These are phyloP conservation scores for Drosophila ustulata DNA, from an alignment of 2,888 invertebrate species.

Conservation along the genomic window DNA sequence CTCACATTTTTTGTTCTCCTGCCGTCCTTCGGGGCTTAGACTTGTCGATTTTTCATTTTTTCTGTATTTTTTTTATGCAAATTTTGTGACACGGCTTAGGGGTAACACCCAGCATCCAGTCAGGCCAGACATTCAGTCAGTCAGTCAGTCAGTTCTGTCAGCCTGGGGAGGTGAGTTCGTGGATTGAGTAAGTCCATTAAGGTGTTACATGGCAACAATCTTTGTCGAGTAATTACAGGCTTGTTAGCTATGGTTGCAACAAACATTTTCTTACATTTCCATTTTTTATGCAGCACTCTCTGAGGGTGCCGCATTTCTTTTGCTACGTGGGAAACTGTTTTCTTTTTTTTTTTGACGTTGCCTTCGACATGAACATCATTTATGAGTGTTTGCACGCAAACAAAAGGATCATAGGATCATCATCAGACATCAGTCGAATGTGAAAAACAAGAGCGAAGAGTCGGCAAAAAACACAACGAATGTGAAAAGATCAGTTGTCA, in stretches of 20 bases:
- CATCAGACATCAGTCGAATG: slow-evolving; percentile 12
- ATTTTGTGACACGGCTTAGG: slow-evolving; percentile 52
- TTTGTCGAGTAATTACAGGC: slow-evolving; percentile 81
- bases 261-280: slow-evolving; percentile 46
- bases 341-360: slow-evolving; percentile 28
- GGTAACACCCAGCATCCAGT: slow-evolving; percentile 41
- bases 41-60: slow-evolving; percentile 38
- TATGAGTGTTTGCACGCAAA: slow-evolving; percentile 69
- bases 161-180: slow-evolving; percentile 3
- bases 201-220: slow-evolving; percentile 75
- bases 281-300: slow-evolving; percentile 14
- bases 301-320: slow-evolving; percentile 50
- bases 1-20: slow-evolving; percentile 8
- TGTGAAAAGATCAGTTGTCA: slow-evolving; percentile 72
- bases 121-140: slow-evolving; percentile 22
- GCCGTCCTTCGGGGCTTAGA: not conserved
- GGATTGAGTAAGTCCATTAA: slow-evolving; percentile 62
- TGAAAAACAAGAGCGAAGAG: slow-evolving; percentile 48
- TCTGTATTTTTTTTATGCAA: slow-evolving; percentile 64
- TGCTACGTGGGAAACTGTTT: slow-evolving; percentile 68
- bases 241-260: slow-evolving; percentile 81
- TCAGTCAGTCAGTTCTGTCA: slow-evolving; percentile 21
- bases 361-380: slow-evolving; percentile 57
- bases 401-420: slow-evolving; percentile 65
- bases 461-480: slow-evolving; percentile 4